These are phyloP conservation scores for Tichodroma muraria DNA, from an alignment of 2,113 vertebrate species.

Conservation along the genomic window DNA sequence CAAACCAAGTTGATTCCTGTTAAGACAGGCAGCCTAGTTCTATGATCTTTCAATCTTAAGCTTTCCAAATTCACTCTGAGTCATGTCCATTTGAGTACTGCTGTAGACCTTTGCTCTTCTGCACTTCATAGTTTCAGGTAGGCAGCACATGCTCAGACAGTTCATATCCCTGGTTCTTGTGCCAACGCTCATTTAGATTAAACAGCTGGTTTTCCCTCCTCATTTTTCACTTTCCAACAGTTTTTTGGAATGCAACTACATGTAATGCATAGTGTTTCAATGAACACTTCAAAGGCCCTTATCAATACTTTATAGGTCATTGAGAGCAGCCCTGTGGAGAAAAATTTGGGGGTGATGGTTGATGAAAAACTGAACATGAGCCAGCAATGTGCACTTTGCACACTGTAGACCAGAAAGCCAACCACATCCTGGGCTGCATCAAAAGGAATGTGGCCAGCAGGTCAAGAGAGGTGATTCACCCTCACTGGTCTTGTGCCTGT, in stretches of 20 bases:
- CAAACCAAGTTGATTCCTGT: background rate
- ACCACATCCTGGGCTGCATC: background rate
- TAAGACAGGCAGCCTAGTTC: background rate
- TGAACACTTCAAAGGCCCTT: background rate
- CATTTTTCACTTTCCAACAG: background rate
- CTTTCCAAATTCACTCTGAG: background rate
- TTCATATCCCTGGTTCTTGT: background rate
- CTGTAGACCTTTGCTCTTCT: background rate
- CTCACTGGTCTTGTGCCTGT: accelerated
- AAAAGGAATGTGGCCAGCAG: background rate
- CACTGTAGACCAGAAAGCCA: background rate
- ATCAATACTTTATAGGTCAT: background rate
- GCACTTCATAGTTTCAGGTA: background rate
- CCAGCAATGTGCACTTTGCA: too few species aligned
- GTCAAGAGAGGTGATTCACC: background rate
- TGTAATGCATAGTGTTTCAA: background rate
- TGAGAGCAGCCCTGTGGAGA: background rate
- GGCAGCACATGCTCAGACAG: accelerated
- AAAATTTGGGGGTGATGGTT: background rate
- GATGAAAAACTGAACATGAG: background rate
- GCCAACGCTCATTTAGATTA: background rate
- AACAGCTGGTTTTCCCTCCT: background rate
- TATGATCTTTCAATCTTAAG: background rate
- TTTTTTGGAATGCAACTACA: background rate
- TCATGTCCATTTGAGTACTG: background rate